Conservation (phyloP, 2,888 invertebrate genomes). For the Protonemura montana region DNA sequence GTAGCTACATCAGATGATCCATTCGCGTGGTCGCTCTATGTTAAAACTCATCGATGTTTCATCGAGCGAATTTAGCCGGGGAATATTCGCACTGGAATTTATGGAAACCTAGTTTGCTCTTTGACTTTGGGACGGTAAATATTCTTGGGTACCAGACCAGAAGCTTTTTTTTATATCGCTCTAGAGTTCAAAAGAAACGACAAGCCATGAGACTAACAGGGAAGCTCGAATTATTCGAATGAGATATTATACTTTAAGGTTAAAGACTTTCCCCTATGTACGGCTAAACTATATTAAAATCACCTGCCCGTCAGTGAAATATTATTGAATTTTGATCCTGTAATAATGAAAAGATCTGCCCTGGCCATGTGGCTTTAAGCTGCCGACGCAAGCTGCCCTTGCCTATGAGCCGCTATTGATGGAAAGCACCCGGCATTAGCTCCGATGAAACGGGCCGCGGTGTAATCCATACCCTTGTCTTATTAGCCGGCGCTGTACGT, state of each 20-base stretch:
- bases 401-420: neutral
- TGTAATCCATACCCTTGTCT: neutral
- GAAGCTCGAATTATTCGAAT: too few relatives aligned
- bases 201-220: neutral
- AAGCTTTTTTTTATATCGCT: neutral
- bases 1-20: too few relatives aligned
- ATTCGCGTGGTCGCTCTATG: too few relatives aligned
- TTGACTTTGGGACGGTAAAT: neutral
- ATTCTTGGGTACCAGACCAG: neutral
- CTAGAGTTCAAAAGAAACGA: neutral
- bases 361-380: neutral
- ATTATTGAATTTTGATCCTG: neutral
- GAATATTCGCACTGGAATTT: neutral
- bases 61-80: neutral
- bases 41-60: neutral
- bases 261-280: neutral
- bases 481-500: neutral
- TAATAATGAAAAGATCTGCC: neutral
- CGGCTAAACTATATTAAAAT: neutral
- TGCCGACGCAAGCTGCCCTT: neutral
- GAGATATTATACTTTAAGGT: neutral
- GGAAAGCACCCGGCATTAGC: neutral
- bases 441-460: neutral
- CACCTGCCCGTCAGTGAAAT: neutral
- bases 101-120: neutral